A percentile compares a stretch with the other conserved stretches of the same genome.
These are phyloP conservation scores for Ypsolopha scabrella DNA, from an alignment of 2,888 invertebrate genomes.

Conservation along the genomic window DNA sequence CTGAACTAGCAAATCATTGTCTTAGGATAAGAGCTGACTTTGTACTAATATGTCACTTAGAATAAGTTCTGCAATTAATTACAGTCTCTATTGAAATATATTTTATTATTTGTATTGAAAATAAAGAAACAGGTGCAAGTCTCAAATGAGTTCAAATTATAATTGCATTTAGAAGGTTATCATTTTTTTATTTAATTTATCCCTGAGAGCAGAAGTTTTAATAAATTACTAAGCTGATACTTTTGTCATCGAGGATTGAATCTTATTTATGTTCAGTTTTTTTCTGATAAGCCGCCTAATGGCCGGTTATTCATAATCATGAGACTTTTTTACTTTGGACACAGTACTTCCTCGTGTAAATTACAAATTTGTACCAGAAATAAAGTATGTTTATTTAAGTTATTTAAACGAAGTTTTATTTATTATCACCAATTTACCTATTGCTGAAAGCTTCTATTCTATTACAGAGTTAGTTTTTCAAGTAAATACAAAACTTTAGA, in stretches of 20 bases:
- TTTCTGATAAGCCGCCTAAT: constrained; percentile 21
- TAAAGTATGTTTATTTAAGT: constrained; percentile 46
- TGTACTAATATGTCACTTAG: constrained; percentile 1
- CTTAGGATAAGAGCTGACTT: constrained; percentile 3
- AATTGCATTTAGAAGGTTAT: neutral
- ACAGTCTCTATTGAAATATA: neutral
- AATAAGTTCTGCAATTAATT: neutral
- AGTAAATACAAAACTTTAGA: too few relatives aligned
- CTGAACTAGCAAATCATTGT: constrained; percentile 3
- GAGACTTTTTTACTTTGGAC: constrained; percentile 40
- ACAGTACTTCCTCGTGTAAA: constrained; percentile 45
- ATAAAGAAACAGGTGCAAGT: constrained; percentile 38
- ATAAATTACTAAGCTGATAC: neutral
- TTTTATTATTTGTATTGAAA: neutral
- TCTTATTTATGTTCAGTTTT: constrained; percentile 37
- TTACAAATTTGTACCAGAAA: constrained; percentile 34
- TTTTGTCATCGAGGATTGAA: constrained; percentile 36
- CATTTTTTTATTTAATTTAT: too few relatives aligned
- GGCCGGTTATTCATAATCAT: constrained; percentile 19
- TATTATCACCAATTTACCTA: too few relatives aligned
- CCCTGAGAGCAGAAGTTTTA: neutral
- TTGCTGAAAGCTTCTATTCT: too few relatives aligned
- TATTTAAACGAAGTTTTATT: neutral
- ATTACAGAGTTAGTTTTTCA: too few relatives aligned
- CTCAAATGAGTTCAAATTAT: constrained; percentile 29